phyloP scores from a whole-genome alignment of 2,113 vertebrate genomes.

The Siniperca chuatsi region DNA sequence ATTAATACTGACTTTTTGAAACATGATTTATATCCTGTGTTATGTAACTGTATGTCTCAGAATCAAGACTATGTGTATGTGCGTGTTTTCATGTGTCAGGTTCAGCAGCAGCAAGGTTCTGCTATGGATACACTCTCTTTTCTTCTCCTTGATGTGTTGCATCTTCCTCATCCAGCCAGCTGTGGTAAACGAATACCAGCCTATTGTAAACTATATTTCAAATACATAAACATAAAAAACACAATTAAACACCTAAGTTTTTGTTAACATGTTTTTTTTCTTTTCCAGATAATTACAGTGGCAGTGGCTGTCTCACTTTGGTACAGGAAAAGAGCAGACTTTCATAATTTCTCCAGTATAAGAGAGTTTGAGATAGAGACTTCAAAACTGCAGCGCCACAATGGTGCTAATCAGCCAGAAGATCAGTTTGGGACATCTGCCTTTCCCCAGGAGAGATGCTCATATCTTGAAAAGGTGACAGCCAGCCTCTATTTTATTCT shows the following conservation, averaged over 20 bases:
- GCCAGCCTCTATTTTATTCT: background rate
- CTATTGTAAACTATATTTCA: background rate
- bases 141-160: conserved; percentile 83
- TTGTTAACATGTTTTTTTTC: conserved; percentile 1
- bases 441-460: conserved; percentile 11
- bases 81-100: conserved; percentile 67
- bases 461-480: conserved; percentile 76
- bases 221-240: too few relatives aligned
- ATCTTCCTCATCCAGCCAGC: conserved; percentile 85
- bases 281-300: conserved; percentile 78
- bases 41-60: background rate
- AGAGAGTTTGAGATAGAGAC: conserved; percentile 46
- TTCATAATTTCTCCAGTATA: conserved; percentile 51
- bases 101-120: conserved; percentile 77
- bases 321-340: conserved; percentile 58
- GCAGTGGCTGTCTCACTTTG: conserved; percentile 78
- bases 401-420: background rate
- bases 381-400: conserved; percentile 41
- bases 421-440: background rate
- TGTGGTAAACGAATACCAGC: conserved; percentile 72
- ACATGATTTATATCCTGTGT: background rate
- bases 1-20: background rate
- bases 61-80: background rate
- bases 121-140: conserved; percentile 84
- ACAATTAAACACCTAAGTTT: too few relatives aligned